Conservation (phyloP, 37 sponge, comb jelly and placozoan species). For the Crambe crambe region DNA sequence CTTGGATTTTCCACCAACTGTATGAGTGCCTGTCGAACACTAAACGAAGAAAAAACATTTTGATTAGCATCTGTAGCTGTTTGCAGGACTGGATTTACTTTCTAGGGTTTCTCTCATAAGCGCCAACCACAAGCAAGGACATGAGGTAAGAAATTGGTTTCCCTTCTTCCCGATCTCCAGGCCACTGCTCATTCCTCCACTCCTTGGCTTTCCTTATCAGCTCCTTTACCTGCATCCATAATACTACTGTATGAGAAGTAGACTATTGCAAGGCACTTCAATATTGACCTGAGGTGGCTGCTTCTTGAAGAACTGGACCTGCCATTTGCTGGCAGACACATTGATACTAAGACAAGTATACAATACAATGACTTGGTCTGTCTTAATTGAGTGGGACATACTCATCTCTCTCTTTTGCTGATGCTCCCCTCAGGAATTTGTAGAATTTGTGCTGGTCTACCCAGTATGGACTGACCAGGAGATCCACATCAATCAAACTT, state of each 20-base stretch:
- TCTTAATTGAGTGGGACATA: neutral
- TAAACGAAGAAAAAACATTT: too few species aligned
- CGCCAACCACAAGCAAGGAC: neutral
- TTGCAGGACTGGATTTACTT: too few species aligned
- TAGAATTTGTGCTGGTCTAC: slow-evolving; percentile 4
- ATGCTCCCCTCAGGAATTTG: slow-evolving; percentile 11
- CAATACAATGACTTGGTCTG: too few species aligned
- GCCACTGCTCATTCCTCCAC: slow-evolving; percentile 51
- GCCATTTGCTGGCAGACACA: slow-evolving; percentile 57
- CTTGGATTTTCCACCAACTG: too few species aligned
- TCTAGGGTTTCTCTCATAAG: too few species aligned
- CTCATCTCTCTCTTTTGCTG: neutral
- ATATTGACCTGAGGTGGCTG: neutral
- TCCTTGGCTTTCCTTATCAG: slow-evolving; percentile 59
- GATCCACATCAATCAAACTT: slow-evolving; percentile 35
- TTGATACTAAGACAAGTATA: neutral
- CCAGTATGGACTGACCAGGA: slow-evolving; percentile 58
- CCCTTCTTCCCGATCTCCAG: neutral
- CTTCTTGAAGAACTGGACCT: slow-evolving; percentile 39
- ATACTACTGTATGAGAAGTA: neutral
- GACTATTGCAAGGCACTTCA: too few species aligned
- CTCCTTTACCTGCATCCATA: slow-evolving; percentile 43
- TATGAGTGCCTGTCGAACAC: too few species aligned
- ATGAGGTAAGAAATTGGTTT: slow-evolving; percentile 45
- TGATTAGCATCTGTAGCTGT: too few species aligned